These are phyloP conservation scores for Oreochromis tanganicae DNA, from an alignment of 2,113 vertebrate genomes.

Conservation along the genomic window DNA sequence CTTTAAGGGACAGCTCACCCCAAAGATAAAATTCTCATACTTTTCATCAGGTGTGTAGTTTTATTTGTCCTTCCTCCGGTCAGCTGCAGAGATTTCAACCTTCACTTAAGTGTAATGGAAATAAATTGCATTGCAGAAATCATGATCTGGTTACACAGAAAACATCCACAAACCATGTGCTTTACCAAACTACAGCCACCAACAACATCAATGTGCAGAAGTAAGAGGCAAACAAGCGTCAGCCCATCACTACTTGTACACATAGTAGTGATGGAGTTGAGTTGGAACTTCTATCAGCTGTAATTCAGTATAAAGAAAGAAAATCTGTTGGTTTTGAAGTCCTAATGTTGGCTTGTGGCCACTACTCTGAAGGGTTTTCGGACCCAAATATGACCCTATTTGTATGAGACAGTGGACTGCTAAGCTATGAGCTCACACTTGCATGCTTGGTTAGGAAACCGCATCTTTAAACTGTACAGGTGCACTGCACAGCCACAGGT, in stretches of 20 bases:
- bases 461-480: not conserved
- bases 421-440: not conserved
- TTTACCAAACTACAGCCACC: not conserved
- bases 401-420: not conserved
- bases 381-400: rapidly evolving
- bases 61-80: not conserved
- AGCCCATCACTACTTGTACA: too few relatives aligned
- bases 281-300: not conserved
- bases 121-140: not conserved
- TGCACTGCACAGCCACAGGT: not conserved
- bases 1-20: not conserved
- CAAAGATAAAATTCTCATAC: not conserved
- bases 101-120: not conserved
- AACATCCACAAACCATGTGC: not conserved
- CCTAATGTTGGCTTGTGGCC: not conserved
- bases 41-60: not conserved
- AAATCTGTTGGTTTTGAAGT: not conserved
- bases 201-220: not conserved
- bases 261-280: not conserved
- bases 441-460: not conserved
- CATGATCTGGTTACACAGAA: not conserved
- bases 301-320: not conserved
- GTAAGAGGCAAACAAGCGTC: not conserved
- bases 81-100: not conserved
- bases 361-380: not conserved